Evolutionary conservation across 2,888 invertebrate genomes (phyloP).

Genomic region (Leptura quadrifasciata): DNA sequence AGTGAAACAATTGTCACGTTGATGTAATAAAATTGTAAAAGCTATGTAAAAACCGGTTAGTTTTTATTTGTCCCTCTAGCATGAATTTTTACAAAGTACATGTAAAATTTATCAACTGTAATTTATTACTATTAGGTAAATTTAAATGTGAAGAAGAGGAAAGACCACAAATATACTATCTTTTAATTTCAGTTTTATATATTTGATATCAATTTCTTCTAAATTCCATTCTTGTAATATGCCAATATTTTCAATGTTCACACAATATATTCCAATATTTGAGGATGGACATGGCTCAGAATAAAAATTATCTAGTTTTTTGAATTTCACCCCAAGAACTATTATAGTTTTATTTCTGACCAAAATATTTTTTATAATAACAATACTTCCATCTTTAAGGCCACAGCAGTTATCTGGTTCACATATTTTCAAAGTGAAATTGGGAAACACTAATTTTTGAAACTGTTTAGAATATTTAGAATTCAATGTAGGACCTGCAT

Average conservation of each 20-base stretch:
- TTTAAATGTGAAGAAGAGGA: not conserved
- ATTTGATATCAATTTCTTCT: constrained; percentile 11
- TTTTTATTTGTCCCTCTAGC: too few relatives aligned
- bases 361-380: constrained; percentile 10
- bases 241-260: not conserved
- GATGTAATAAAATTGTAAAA: too few relatives aligned
- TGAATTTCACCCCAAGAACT: constrained; percentile 4
- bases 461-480: constrained; percentile 4
- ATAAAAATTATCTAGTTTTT: not conserved
- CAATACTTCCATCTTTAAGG: constrained; percentile 7
- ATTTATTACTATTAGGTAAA: too few relatives aligned
- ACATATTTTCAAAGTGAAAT: constrained; percentile 5
- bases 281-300: constrained; percentile 1
- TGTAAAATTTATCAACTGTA: too few relatives aligned
- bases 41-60: too few relatives aligned
- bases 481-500: constrained; percentile 9
- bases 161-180: not conserved
- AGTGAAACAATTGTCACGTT: too few relatives aligned
- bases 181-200: constrained; percentile 15
- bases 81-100: too few relatives aligned
- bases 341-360: not conserved
- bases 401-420: constrained; percentile 11
- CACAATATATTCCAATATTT: constrained; percentile 9
- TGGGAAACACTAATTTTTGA: constrained; percentile 12
- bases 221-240: constrained; percentile 8